Base-by-base conservation (phyloP, 2,113 vertebrate genomes). In the Scophthalmus maximus region DNA sequence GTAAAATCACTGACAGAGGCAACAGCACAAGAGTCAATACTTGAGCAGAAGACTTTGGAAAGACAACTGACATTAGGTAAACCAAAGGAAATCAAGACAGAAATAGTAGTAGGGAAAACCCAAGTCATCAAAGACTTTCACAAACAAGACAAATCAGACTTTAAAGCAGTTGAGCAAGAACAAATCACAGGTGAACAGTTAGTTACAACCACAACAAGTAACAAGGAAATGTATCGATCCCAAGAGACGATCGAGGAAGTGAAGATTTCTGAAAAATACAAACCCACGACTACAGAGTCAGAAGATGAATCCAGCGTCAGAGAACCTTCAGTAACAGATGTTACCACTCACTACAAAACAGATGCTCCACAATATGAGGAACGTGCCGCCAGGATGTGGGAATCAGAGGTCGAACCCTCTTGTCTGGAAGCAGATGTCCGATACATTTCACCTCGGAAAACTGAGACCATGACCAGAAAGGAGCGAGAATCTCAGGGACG, bases 251-350 rank as follows among this genome's bases (percentile, higher is more conserved):
- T n/a, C n/a, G n/a, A n/a, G n/a, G n/a, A n/a, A n/a, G n/a, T n/a
- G n/a, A n/a, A n/a, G n/a, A n/a, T n/a, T n/a, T n/a, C n/a, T n/a
- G n/a, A 3, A 27, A 42, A 67, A 61, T 14, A 20, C 32, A 57
- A 59, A 75, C 5, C 29, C 25, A 12, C 5, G 22, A 11, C 4
- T 3, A 55, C 32, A 34, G 9, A 34, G 20, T 10, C 25, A 23
- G 23, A 44, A n/a, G 12, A 34, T 26, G 22, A 65, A 47, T 29
- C 53, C 40, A 29, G 25, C n/a, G 42, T 65, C 46, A 32, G 1
- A 61, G 46, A 86, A 55, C 76, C 72, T 1, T 85, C 88, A 86
- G 87, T 87, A 86, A 89, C 84, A 89, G 89, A 89, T 82, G 4
- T 38, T 73, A 62, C 55, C 47, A 58, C 3, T 17, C 15, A 17